Base-by-base conservation (phyloP, 2,797 vertebrate species). In the Epinephelus coioides region DNA sequence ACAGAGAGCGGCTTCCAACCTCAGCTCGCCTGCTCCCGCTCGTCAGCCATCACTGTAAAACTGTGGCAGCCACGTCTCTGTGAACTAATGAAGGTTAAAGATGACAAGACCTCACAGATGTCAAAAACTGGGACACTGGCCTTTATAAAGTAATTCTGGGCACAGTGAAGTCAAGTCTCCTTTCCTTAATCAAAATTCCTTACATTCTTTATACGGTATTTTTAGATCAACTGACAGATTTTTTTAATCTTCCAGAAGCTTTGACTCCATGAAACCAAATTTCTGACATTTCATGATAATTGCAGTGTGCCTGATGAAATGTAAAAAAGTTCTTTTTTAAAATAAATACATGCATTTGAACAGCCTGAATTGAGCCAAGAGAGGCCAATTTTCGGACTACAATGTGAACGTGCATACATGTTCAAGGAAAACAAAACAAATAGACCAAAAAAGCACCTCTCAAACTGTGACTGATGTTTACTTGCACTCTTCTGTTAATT, bases 41-140 rank as follows among this genome's bases (percentile, higher is more conserved):
- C 34, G 1, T 34, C 34, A 34, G 61, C 67, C 55, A 6, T 63
- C 62, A 57, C 60, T 59, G 8, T 38, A n/a, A 62, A 14, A 78
- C 27, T 8, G 67, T 65, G 46, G 63, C 27, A 25, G 57, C 51
- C 59, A 57, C 38, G 27, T 60, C 54, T 63, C 38, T 70, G 57
- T 50, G n/a, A 79, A 76, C 82, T 85, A 77, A 88, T 81, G 59
- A 86, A 68, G 70, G 73, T 79, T 74, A 72, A 75, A 63, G 30
- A 73, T 34, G 74, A 83, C 76, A 53, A 21, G 53, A 64, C 10
- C 40, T 4, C 4, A 27, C 27, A 67, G 51, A 72, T 63, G 47
- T 81, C 80, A 65, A 59, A 68, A 73, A 76, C 34, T 49, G 49
- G 65, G 34, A 57, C 40, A 55, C 0, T 67, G 65, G 53, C 49